Conservation (phyloP, 2,888 invertebrate species). For the Philhelius pedissequus region DNA sequence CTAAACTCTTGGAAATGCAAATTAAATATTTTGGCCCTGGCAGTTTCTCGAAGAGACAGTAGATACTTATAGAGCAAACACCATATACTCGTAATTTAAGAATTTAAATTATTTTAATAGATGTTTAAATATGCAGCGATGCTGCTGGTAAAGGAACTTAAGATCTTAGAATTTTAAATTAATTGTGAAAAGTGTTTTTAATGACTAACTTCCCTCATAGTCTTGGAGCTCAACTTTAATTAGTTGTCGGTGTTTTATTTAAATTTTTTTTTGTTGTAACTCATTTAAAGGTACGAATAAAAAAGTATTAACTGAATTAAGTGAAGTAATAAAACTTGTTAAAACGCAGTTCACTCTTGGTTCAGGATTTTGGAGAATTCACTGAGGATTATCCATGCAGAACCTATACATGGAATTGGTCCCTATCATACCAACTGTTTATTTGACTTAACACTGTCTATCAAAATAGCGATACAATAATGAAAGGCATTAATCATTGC, state of each 20-base stretch:
- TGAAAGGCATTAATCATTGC: too few species aligned
- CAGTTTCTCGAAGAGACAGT: not conserved
- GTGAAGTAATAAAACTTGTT: too few species aligned
- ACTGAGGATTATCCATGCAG: too few species aligned
- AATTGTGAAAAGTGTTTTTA: not conserved
- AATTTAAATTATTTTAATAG: conserved; percentile 25
- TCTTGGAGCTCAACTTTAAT: not conserved
- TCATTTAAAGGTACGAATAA: too few species aligned
- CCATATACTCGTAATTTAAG: not conserved
- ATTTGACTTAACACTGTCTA: too few species aligned
- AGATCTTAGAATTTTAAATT: not conserved
- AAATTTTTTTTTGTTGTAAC: not conserved
- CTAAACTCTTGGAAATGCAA: conserved; percentile 18
- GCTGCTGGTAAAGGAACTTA: not conserved
- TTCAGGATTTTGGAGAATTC: too few species aligned
- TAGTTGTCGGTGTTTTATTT: not conserved
- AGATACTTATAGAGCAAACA: not conserved
- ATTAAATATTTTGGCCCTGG: conserved; percentile 31
- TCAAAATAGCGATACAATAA: too few species aligned
- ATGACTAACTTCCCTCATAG: not conserved
- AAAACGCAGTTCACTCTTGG: too few species aligned
- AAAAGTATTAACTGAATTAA: too few species aligned
- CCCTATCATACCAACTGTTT: too few species aligned
- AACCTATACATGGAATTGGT: too few species aligned
- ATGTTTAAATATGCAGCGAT: conserved; percentile 2